Base-by-base conservation (phyloP, 2,797 vertebrate species). In the Neomorphus geoffroyi region DNA sequence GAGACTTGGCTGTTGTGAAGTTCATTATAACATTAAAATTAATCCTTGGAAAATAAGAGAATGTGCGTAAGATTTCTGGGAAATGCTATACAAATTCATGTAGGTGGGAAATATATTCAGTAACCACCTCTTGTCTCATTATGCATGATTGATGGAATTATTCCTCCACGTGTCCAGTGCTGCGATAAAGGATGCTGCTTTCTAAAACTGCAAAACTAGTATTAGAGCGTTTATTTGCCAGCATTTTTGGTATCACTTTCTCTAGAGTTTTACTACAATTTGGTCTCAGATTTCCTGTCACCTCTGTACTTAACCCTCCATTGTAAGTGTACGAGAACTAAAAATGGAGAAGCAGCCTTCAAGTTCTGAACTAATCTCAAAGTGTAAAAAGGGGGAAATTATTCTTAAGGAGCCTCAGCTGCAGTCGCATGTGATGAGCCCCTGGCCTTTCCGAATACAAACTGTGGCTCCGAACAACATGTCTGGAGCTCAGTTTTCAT, bases 381-480 rank as follows among this genome's bases (percentile, higher is more conserved):
- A 64, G 57, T 90, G 60, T 80, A 93, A 94, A 92, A 69, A 95
- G 70, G 48, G 75, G 37, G 67, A 64, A 92, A 70, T 85, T 53
- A 62, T 90, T 86, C 73, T 48, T 92, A 92, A 95, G 83, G 71
- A 94, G 65, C 54, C 84, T 73, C 50, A 86, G 77, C 43, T 88
- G 88, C 58, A 94, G 69, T 8, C 48, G 18, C 13, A 3, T 57
- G 61, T 56, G 85, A 53, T 64, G 62, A 90, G 22, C 39, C 72
- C 51, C 61, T 64, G 75, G 46, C 69, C 43, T 43, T 56, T 75
- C 78, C 73, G n/a, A 95, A 56, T 66, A 8, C 88, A 64, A 72
- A 58, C 71, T 86, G 33, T 41, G 65, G 32, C 80, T 83, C 67
- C 3, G 1, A 54, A 67, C 65, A 74, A 80, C 82, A 77, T 50